Evolutionary conservation across 1,140 invertebrate species (phyloP).

Genomic region (Zaprionus camerounensis): DNA sequence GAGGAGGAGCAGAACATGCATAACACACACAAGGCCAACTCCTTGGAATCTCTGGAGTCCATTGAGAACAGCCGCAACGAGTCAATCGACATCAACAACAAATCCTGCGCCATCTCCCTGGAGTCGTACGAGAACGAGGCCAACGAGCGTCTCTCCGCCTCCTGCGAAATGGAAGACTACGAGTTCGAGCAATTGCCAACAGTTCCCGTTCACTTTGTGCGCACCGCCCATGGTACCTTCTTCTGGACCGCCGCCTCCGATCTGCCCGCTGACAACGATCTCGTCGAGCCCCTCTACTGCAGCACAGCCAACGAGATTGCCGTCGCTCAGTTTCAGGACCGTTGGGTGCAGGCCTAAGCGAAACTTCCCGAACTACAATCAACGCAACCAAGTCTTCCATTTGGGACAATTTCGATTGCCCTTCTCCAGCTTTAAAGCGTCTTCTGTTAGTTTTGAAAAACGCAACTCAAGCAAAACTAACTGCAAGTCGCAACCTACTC

Average conservation of each 20-base stretch:
- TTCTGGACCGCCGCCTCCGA: slow-evolving; percentile 86
- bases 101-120: slow-evolving; percentile 53
- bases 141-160: slow-evolving; percentile 78
- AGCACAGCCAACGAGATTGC: slow-evolving; percentile 84
- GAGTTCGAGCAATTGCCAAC: slow-evolving; percentile 84
- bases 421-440: slow-evolving; percentile 63
- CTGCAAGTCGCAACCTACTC: slow-evolving; percentile 59
- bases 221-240: slow-evolving; percentile 86
- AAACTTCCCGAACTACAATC: not conserved
- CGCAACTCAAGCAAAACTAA: slow-evolving; percentile 60
- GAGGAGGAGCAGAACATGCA: slow-evolving; percentile 72
- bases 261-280: slow-evolving; percentile 84
- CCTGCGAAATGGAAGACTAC: slow-evolving; percentile 78
- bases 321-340: slow-evolving; percentile 79
- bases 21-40: slow-evolving; percentile 73
- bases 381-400: slow-evolving; percentile 67
- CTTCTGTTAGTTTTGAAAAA: slow-evolving; percentile 69
- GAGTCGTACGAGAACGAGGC: slow-evolving; percentile 77
- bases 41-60: slow-evolving; percentile 79
- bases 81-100: slow-evolving; percentile 40
- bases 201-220: slow-evolving; percentile 86
- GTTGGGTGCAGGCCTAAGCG: slow-evolving; percentile 85
- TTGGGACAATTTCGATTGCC: slow-evolving; percentile 50
- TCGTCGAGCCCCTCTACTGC: slow-evolving; percentile 78
- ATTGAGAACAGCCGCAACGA: slow-evolving; percentile 79